These are phyloP conservation scores for Leptosomus discolor DNA, from an alignment of 2,113 vertebrate genomes.

Conservation along the genomic window DNA sequence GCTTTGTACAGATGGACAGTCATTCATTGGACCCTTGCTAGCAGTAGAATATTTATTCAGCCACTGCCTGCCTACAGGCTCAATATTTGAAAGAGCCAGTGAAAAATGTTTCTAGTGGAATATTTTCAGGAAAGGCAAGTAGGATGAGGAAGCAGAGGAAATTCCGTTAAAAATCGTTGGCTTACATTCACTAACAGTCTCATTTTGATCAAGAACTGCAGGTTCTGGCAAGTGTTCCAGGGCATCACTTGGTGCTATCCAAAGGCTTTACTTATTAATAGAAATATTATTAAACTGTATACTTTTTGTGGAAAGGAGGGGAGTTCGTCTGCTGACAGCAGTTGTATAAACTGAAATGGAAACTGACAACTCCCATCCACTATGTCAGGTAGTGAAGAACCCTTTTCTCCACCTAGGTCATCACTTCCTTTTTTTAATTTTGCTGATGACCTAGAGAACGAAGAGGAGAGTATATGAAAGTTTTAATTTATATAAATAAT, in stretches of 20 bases:
- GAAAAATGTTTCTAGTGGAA: conserved; percentile 14
- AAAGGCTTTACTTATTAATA: not conserved
- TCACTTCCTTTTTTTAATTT: not conserved
- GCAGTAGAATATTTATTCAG: conserved; percentile 43
- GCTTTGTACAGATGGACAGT: conserved; percentile 61
- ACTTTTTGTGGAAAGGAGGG: not conserved
- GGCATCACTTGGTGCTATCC: not conserved
- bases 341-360: not conserved
- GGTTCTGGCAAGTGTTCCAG: not conserved
- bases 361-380: not conserved
- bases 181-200: not conserved
- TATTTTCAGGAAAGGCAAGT: conserved; percentile 15
- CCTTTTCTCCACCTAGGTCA: not conserved
- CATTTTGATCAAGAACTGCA: not conserved
- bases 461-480: not conserved
- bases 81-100: not conserved
- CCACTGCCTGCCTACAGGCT: conserved; percentile 13
- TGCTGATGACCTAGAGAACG: not conserved
- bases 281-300: not conserved
- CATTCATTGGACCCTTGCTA: conserved; percentile 31
- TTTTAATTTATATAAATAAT: not conserved
- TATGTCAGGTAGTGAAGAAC: not conserved
- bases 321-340: not conserved
- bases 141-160: conserved; percentile 9
- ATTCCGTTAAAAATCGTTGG: not conserved